Evolutionary conservation across 2,888 invertebrate genomes (phyloP).

Genomic region (Dugesia japonica): DNA sequence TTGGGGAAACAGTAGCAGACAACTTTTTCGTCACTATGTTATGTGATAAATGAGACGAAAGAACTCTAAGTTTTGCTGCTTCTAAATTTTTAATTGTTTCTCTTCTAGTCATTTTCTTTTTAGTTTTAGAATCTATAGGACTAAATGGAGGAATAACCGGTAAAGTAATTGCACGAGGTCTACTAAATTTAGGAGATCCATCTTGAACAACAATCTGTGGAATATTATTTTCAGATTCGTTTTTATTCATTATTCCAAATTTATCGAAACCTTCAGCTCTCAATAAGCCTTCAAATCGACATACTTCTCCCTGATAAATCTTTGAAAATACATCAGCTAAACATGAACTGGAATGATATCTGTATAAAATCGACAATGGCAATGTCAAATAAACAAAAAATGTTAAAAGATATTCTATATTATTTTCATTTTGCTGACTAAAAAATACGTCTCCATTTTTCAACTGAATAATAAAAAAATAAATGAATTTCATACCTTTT

Average conservation of each 20-base stretch:
- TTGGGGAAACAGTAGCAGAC: background rate
- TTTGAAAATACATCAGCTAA: conserved; percentile 30
- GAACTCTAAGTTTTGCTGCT: conserved; percentile 32
- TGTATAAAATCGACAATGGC: conserved; percentile 31
- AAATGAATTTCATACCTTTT: too few relatives aligned
- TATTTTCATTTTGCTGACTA: background rate
- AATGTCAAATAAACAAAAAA: conserved; percentile 25
- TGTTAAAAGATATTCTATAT: background rate
- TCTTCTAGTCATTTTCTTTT: conserved; percentile 24
- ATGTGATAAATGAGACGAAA: conserved; percentile 28
- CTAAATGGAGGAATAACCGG: conserved; percentile 20
- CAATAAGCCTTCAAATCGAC: conserved; percentile 31
- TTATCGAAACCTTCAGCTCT: conserved; percentile 29
- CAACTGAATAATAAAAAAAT: too few relatives aligned
- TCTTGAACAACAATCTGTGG: background rate
- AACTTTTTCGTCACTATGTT: conserved; percentile 10
- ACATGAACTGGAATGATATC: conserved; percentile 33
- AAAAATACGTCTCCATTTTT: background rate
- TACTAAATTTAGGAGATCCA: background rate
- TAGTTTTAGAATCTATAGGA: background rate
- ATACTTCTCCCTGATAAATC: conserved; percentile 31
- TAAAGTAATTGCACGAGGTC: conserved; percentile 13
- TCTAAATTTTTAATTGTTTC: conserved; percentile 32
- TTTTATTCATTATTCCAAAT: conserved; percentile 25
- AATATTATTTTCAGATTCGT: conserved; percentile 11